Evolutionary conservation across 2,113 vertebrate species (phyloP).

Genomic region (Delphinus delphis): DNA sequence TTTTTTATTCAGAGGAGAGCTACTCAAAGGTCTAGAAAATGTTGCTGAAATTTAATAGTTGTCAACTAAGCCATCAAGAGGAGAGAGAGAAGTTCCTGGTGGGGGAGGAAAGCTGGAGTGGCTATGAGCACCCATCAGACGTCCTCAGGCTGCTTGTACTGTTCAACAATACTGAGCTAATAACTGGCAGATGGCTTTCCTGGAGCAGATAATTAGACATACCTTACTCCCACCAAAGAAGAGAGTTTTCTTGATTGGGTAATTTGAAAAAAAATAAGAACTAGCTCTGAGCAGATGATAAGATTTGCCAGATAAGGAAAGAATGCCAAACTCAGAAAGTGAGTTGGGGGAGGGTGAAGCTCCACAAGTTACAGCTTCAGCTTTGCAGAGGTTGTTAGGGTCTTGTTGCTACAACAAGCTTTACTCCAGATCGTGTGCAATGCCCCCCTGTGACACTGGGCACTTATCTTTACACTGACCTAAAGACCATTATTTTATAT

Average conservation of each 20-base stretch:
- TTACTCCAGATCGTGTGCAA: background rate
- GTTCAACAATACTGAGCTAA: background rate
- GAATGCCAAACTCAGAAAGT: conserved; percentile 7
- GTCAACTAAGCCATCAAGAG: conserved; percentile 3
- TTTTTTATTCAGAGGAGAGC: background rate
- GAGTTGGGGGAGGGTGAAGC: background rate
- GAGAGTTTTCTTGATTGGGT: conserved; percentile 54
- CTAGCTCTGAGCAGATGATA: background rate
- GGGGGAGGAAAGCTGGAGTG: background rate
- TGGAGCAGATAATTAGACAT: conserved; percentile 66
- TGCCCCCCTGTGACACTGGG: background rate
- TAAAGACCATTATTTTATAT: background rate
- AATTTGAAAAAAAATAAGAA: conserved; percentile 63
- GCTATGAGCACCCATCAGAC: background rate
- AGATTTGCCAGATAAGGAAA: conserved; percentile 44
- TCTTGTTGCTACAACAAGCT: background rate
- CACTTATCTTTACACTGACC: background rate
- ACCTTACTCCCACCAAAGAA: conserved; percentile 57
- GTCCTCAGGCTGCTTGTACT: background rate
- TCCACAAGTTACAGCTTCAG: background rate
- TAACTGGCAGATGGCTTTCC: conserved; percentile 64
- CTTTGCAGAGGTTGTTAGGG: background rate
- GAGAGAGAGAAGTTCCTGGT: background rate
- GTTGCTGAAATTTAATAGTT: background rate
- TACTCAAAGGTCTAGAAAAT: background rate